These are phyloP conservation scores for Plagodis dolabraria DNA, from an alignment of 2,888 invertebrate genomes.

Conservation along the genomic window DNA sequence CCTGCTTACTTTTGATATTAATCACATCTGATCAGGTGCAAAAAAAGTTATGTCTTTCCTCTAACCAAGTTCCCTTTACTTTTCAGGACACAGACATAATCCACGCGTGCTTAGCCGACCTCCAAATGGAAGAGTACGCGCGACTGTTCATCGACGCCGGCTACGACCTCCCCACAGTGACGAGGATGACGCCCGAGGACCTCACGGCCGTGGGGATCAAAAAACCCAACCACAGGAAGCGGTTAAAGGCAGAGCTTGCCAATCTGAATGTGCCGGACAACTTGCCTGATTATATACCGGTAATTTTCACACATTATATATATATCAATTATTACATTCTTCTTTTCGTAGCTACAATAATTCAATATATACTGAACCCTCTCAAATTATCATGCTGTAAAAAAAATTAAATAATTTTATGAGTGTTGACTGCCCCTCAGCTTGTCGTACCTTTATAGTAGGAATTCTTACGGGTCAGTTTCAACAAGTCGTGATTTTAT, in stretches of 20 bases:
- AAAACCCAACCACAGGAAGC: conserved; percentile 98
- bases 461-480: too few relatives aligned
- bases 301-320: conserved; percentile 56
- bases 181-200: conserved; percentile 99
- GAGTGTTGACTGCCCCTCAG: too few relatives aligned
- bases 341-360: too few relatives aligned
- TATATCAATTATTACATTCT: too few relatives aligned
- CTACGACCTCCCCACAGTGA: conserved; percentile 98
- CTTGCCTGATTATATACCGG: conserved; percentile 97
- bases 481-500: too few relatives aligned
- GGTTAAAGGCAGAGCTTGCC: conserved; percentile 98
- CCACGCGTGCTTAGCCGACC: conserved; percentile 96
- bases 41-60: too few relatives aligned
- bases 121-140: conserved; percentile 98
- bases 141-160: conserved; percentile 97
- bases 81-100: conserved; percentile 96
- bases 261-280: conserved; percentile 97
- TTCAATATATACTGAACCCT: too few relatives aligned
- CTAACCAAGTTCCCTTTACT: conserved; percentile 2
- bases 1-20: too few relatives aligned
- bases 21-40: too few relatives aligned
- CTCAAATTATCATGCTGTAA: too few relatives aligned
- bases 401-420: too few relatives aligned
- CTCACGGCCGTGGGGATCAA: conserved; percentile 95
- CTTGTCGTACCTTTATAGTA: too few relatives aligned